Base-by-base conservation (phyloP, 2,113 vertebrate species). In the Cyanoramphus novaezelandiae region DNA sequence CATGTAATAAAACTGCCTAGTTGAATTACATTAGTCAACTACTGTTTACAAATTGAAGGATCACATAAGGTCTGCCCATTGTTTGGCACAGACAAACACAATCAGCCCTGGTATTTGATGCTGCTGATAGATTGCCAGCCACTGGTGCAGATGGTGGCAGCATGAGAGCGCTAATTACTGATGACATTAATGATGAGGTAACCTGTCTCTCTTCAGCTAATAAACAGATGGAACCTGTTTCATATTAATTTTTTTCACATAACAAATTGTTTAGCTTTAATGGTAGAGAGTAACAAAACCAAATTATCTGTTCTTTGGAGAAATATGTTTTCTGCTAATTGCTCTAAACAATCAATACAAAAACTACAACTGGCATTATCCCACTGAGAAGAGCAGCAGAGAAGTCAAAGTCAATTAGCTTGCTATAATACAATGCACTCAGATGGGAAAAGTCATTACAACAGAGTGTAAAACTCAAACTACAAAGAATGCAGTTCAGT, bases 331-430 rank as follows among this genome's bases (percentile, higher is more conserved):
- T 96, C 92, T 2, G 6, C 95, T 97, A 97, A 97, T 98, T 98
- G 88, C 91, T 93, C 69, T 87, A 94, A 80, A 96, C 88, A 96
- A 96, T 96, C 82, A 93, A 76, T 92, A 96, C 91, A 93, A 95
- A 82, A 96, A 93, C 96, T 92, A 95, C 86, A 93, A 75, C 80
- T 87, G 64, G 70, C 80, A 71, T 85, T 68, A 88, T 81, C 97
- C 97, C 90, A 95, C 77, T 72, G 96, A 80, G 97, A 94, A 89
- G 31, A 88, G 86, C 86, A 82, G 57, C 84, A 93, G 85, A 67
- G 75, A 80, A 97, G 92, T 96, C 95, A 97, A 93, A 97, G 93
- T 96, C 94, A 97, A 98, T 96, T 98, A 97, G 75, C 89, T 97
- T 86, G 89, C 93, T 88, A n/a, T 13, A 46, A 90, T 18, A 88